Evolutionary conservation across 1,140 invertebrate genomes (phyloP).

Genomic region (Scaptomyza hsui): DNA sequence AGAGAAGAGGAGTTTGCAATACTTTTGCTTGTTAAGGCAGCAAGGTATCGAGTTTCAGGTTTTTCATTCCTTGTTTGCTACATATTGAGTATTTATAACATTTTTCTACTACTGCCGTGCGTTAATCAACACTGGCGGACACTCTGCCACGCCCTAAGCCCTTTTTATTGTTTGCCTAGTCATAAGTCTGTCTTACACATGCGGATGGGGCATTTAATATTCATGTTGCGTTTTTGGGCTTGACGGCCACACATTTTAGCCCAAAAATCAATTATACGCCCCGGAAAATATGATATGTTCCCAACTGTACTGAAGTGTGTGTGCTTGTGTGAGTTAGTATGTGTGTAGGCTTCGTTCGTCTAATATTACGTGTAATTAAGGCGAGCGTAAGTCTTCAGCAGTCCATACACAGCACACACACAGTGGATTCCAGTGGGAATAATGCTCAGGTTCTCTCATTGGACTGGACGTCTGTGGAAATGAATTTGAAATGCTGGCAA

Average conservation of each 20-base stretch:
- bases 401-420: not conserved
- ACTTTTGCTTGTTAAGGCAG: constrained; percentile 8
- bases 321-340: constrained; percentile 5
- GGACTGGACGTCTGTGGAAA: constrained; percentile 4
- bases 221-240: constrained; percentile 56
- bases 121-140: constrained; percentile 16
- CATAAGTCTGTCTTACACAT: constrained; percentile 4
- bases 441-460: constrained; percentile 23
- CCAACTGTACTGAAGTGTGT: not conserved
- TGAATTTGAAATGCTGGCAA: constrained; percentile 72
- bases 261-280: constrained; percentile 78
- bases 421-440: constrained; percentile 19
- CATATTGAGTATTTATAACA: not conserved
- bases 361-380: constrained; percentile 79
- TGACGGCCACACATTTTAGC: constrained; percentile 52
- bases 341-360: constrained; percentile 20
- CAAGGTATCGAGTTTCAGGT: constrained; percentile 2
- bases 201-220: constrained; percentile 67
- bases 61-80: no score
- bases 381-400: constrained; percentile 13
- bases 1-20: constrained; percentile 3
- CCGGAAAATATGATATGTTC: constrained; percentile 66
- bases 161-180: constrained; percentile 13
- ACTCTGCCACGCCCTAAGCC: constrained; percentile 13
- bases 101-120: no score